Conservation (phyloP, 2,797 vertebrate genomes). For the Thunnus albacares region DNA sequence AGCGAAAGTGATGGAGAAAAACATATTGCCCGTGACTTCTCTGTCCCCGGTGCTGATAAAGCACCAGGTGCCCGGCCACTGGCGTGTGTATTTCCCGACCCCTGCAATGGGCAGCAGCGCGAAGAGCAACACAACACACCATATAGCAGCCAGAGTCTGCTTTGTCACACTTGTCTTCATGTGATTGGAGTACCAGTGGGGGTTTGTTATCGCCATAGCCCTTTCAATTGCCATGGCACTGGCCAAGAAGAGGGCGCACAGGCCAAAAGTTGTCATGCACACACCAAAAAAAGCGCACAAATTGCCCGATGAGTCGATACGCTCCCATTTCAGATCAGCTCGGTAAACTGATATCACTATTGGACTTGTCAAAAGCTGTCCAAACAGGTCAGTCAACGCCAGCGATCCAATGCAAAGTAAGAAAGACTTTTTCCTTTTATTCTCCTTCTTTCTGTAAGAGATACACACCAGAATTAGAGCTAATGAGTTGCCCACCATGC, state of each 20-base stretch:
- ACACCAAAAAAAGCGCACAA: conserved; percentile 95
- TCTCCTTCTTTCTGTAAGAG: conserved; percentile 92
- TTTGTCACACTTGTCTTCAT: conserved; percentile 92
- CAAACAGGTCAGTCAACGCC: conserved; percentile 93
- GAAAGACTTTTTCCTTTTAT: conserved; percentile 91
- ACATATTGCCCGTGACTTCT: conserved; percentile 78
- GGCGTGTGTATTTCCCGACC: conserved; percentile 90
- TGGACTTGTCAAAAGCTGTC: conserved; percentile 94
- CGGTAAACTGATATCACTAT: conserved; percentile 94
- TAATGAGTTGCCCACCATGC: conserved; percentile 93
- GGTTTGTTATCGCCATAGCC: conserved; percentile 92
- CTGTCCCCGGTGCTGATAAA: conserved; percentile 90
- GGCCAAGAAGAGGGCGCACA: conserved; percentile 94
- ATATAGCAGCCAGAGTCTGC: conserved; percentile 86
- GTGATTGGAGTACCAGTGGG: conserved; percentile 95
- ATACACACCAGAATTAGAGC: conserved; percentile 92
- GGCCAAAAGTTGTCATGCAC: conserved; percentile 95
- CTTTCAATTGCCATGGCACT: conserved; percentile 96
- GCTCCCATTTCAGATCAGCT: conserved; percentile 86
- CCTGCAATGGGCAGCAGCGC: conserved; percentile 92
- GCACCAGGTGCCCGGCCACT: conserved; percentile 99
- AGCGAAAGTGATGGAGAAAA: conserved; percentile 92
- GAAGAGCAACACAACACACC: conserved; percentile 88
- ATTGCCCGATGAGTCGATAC: conserved; percentile 88
- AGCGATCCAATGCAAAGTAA: conserved; percentile 95